phyloP scores from a whole-genome alignment of 2,797 vertebrate species.

The Clarias platycephalus region DNA sequence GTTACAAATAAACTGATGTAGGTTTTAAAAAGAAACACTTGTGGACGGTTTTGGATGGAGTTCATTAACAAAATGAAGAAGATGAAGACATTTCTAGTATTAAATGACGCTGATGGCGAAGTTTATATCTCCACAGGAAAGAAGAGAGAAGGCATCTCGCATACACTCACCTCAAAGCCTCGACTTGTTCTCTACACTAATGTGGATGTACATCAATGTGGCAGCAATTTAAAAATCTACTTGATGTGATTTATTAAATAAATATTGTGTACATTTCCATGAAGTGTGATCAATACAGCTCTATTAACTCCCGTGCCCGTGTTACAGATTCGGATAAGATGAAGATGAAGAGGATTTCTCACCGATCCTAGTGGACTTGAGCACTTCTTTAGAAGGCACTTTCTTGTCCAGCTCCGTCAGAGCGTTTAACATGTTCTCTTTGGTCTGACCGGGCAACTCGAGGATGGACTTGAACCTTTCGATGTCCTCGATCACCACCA shows the following conservation, averaged over 20 bases:
- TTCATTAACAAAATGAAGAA: not conserved
- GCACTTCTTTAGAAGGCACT: constrained; percentile 90
- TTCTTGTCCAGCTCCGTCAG: constrained; percentile 91
- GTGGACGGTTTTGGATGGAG: not conserved
- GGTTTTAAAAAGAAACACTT: not conserved
- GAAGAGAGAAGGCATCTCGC: not conserved
- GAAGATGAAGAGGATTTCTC: constrained; percentile 29
- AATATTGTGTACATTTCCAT: not conserved
- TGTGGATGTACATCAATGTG: not conserved
- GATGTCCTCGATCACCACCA: constrained; percentile 96
- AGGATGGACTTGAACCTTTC: constrained; percentile 86
- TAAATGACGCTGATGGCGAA: not conserved
- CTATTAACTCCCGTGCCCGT: no score
- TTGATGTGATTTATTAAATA: not conserved
- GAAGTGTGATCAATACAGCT: not conserved
- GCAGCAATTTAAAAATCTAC: not conserved
- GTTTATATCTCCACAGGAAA: not conserved
- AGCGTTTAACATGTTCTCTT: constrained; percentile 83
- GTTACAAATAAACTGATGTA: not conserved
- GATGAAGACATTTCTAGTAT: not conserved
- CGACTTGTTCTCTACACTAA: not conserved
- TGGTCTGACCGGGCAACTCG: constrained; percentile 84
- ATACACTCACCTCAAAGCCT: not conserved
- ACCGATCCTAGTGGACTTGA: constrained; percentile 93
- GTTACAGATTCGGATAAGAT: not conserved